Percentiles rank a stretch among this genome's conserved stretches.
These are phyloP conservation scores for Callithrix jacchus DNA, from an alignment of 2,113 vertebrate species.

Conservation along the genomic window DNA sequence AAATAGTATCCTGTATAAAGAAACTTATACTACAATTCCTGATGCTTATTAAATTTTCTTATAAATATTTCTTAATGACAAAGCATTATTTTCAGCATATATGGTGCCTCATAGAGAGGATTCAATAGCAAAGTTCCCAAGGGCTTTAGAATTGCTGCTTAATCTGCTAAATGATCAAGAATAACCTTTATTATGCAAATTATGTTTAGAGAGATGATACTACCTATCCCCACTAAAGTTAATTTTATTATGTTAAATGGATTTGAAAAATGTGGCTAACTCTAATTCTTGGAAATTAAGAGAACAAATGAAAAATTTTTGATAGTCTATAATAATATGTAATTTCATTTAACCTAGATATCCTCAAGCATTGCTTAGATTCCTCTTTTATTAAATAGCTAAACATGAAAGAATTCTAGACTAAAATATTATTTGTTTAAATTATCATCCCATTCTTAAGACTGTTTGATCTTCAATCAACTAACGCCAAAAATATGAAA, in stretches of 20 bases:
- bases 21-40: neutral
- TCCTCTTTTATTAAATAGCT: neutral
- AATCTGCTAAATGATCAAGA: neutral
- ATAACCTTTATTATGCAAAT: conserved; percentile 20
- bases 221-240: neutral
- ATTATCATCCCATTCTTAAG: neutral
- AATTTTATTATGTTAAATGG: neutral
- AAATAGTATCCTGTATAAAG: neutral
- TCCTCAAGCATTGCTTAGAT: neutral
- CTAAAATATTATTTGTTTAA: neutral
- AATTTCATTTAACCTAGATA: neutral
- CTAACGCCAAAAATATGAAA: neutral
- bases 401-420: neutral
- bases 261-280: neutral
- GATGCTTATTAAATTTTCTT: neutral
- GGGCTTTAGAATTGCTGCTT: neutral
- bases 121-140: neutral
- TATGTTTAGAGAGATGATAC: neutral
- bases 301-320: neutral
- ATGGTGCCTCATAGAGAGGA: neutral
- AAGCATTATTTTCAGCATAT: neutral
- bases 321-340: neutral
- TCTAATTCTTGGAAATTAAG: neutral
- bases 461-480: neutral
- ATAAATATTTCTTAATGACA: neutral